Base-by-base conservation (phyloP, 2,797 vertebrate species). In the Adrianichthys oophorus region DNA sequence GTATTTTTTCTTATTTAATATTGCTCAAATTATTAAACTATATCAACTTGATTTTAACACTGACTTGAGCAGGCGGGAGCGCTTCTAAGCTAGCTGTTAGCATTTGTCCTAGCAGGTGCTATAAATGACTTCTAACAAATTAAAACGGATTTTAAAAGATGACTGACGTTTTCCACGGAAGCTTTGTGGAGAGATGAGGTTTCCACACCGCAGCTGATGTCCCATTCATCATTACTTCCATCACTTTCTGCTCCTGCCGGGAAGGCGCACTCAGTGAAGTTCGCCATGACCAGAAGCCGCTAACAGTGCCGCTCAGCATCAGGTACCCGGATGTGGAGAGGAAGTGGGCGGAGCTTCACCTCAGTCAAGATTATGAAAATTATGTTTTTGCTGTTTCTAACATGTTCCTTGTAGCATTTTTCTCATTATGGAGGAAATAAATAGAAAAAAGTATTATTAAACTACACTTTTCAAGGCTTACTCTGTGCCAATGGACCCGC, bases 241-340 rank as follows among this genome's bases (percentile, higher is more conserved):
- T 90, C 90, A 69, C 88, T 91, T 56, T 93, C 92, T 0, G 89
- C 83, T 15, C 92, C 92, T 3, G 90, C 91, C 1, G 92, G 84
- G 56, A 79, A 86, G 0, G 56, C 70, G 21, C 44, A 17, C 0
- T 70, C 29, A 1, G 67, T 8, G 1, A 4, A 40, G 21, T 46
- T 55, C 4, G 4, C 8, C 84, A 85, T 88, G 4, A 3, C 5
- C 5, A 3, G 8, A 37, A 43, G 5, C 19, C 4, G 44, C 44
- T 29, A 29, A 37, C 32, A 10, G 32, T 12, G 12, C 32, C 32
- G 32, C 32, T 37, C 32, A 37, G 32, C 32, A 37, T 12, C 10
- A 37, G 8, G 32, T 37, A 37, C 32, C 12, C 18, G 47, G 21
- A 26, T 48, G 48, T 7, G 10, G 29, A 1, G 29, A 10, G 15